Evolutionary conservation across 2,888 invertebrate species (phyloP), one percentile per base, ranked within the genome.

Genomic region (Tipula vernalis): DNA sequence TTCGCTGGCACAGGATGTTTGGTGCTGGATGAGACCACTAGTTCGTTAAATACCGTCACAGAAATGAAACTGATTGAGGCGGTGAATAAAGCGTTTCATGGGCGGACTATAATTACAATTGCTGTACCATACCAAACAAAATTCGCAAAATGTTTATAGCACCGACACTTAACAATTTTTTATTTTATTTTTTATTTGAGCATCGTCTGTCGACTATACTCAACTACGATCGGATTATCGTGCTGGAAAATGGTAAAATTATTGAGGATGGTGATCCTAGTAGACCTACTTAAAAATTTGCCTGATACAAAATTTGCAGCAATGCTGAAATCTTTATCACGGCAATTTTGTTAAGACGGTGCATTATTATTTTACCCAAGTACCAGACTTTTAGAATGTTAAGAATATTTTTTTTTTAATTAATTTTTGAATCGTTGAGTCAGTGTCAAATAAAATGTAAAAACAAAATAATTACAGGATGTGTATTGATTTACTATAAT

Each of bases 21-120:
- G 86, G 92, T 96, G 47, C 92, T 96, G 90, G 96, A 96, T 91
- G 96, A 96, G 91, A 95, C 96, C 18, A 96, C 95, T 87, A 95
- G 95, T 89, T 94, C 95, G 8, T 92, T 96, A 83, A 96, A 96
- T 91, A 93, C 94, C 83, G 92, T 93, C 87, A 95, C 96, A 0
- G 96, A 97, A 90, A 93, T 93, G 85, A 93, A 94, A 28, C 92
- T 97, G 86, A 93, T 96, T 86, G 92, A 93, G 87, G 94, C 95
- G 3, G 93, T 96, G 1, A 93, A 94, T 15, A 92, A 92, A 47
- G 93, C 94, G 5, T 96, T 96, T 89, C 93, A 94, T 85, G 92
- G 94, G 87, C 93, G 94, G 87, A 96, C 96, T 13, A 93, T 96
- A 87, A 92, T 97, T 88, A 95, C 95, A 12, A 95, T 96, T 87